Evolutionary conservation across 2,888 invertebrate species (phyloP), one percentile per base, ranked within the genome.

Genomic region (Actias luna): DNA sequence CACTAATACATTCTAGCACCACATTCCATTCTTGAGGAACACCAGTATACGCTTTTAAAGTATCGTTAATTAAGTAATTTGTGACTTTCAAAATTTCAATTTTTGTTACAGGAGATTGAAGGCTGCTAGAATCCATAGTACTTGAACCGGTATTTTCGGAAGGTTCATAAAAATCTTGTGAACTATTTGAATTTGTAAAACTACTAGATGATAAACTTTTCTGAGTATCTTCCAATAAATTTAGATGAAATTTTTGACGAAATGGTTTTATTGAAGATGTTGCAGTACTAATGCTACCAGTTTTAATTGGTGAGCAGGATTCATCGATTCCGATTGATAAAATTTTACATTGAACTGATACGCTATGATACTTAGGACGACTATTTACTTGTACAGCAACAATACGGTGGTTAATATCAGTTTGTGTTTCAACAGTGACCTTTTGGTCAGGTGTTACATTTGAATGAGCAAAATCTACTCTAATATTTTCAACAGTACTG

Each of bases 1-100:
- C 60, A 60, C 63, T 63, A 60, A 63, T 60, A 60, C 63, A 52
- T 60, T 63, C 63, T 52, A 63, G 57, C 42, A 63, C 27, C 59
- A 63, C 60, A 63, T 60, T 63, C 60, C 60, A 60, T 63, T 63
- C 63, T 36, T 63, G 22, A 63, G 60, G 63, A 60, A 63, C 63
- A 1, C 63, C 63, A 55, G 60, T 60, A 59, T 63, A 63, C 52
- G 63, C 63, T 35, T 63, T 63, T 59, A 63, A 63, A 59, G 42
- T 63, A 35, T 63, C 50, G 52, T 59, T 63, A 31, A 63, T 63
- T 59, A 63, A 63, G 55, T 59, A 63, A 57, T 63, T 58, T 60
- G 60, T 63, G 31, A 58, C 58, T 63, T 63, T 60, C 58, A 63
- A 55, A 31, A 58, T 60, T 58, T 60, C 60, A 63, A 25, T 10